These are phyloP conservation scores for Netelia melanura DNA, from an alignment of 2,888 invertebrate species.

Conservation along the genomic window DNA sequence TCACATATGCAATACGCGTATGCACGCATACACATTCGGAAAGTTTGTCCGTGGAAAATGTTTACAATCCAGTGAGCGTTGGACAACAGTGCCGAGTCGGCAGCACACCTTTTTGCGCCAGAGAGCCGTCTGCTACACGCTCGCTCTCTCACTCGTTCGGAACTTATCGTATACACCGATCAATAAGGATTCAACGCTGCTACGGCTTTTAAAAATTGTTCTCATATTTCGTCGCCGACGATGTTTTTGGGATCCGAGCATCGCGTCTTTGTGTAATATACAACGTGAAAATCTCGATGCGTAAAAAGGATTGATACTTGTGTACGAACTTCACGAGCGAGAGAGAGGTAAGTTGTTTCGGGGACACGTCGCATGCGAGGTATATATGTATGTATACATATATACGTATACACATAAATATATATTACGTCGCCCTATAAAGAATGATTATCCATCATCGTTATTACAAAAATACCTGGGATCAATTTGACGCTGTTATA, in stretches of 20 bases:
- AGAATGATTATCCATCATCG: neutral
- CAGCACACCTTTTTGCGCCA: neutral
- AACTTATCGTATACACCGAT: constrained; percentile 41
- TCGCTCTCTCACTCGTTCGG: neutral
- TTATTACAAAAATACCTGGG: neutral
- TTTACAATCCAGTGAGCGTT: constrained; percentile 42
- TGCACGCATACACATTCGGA: neutral
- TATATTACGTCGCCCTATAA: neutral
- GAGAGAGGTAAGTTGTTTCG: constrained; percentile 23
- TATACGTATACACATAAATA: neutral
- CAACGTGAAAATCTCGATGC: neutral
- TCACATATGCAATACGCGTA: neutral
- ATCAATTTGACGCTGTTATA: neutral
- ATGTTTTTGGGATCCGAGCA: constrained; percentile 36
- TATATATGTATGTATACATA: neutral
- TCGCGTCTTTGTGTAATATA: constrained; percentile 26
- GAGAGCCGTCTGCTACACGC: constrained; percentile 23
- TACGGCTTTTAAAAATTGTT: constrained; percentile 9
- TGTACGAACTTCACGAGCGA: neutral
- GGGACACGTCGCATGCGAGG: constrained; percentile 4
- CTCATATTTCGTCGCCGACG: neutral
- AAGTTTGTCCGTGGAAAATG: constrained; percentile 32
- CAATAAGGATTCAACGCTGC: constrained; percentile 60
- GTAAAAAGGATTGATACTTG: constrained; percentile 9
- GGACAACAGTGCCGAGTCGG: constrained; percentile 10